Percentiles rank a stretch among this genome's conserved stretches.
Conservation (phyloP, 2,888 invertebrate genomes). For the Andrena haemorrhoa region DNA sequence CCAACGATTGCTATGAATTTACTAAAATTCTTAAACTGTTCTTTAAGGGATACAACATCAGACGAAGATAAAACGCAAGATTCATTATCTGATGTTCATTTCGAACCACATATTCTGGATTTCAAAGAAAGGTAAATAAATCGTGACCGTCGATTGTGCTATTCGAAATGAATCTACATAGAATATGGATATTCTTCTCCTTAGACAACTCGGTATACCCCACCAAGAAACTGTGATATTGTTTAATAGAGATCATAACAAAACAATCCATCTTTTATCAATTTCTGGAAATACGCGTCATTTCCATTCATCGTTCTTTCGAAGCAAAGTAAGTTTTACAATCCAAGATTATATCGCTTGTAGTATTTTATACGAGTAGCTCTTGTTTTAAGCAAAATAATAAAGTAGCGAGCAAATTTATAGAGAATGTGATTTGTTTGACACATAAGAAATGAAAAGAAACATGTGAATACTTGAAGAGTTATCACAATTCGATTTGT, state of each 20-base stretch:
- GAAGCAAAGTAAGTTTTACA: slow-evolving; percentile 92
- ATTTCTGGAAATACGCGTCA: slow-evolving; percentile 97
- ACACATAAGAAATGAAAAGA: background rate
- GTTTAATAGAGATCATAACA: slow-evolving; percentile 94
- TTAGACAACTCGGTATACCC: slow-evolving; percentile 94
- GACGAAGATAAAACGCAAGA: slow-evolving; percentile 81
- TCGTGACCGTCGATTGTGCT: background rate
- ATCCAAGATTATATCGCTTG: background rate
- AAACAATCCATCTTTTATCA: slow-evolving; percentile 95
- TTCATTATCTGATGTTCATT: slow-evolving; percentile 85
- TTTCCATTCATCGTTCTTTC: slow-evolving; percentile 99
- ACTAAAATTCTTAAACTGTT: slow-evolving; percentile 29
- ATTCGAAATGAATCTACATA: slow-evolving; percentile 14
- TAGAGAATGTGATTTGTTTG: background rate
- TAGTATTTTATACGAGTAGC: background rate
- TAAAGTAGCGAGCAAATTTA: background rate
- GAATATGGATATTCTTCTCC: slow-evolving; percentile 33
- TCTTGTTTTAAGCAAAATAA: background rate
- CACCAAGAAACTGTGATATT: slow-evolving; percentile 94
- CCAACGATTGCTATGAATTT: slow-evolving; percentile 54
- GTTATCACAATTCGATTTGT: slow-evolving; percentile 65
- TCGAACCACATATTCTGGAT: slow-evolving; percentile 89
- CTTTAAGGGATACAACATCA: slow-evolving; percentile 75
- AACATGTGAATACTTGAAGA: background rate
- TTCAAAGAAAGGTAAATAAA: slow-evolving; percentile 88